Percentiles rank a stretch among this genome's conserved stretches.
phyloP scores from a whole-genome alignment of 2,888 invertebrate species.

The Pammene aurita region DNA sequence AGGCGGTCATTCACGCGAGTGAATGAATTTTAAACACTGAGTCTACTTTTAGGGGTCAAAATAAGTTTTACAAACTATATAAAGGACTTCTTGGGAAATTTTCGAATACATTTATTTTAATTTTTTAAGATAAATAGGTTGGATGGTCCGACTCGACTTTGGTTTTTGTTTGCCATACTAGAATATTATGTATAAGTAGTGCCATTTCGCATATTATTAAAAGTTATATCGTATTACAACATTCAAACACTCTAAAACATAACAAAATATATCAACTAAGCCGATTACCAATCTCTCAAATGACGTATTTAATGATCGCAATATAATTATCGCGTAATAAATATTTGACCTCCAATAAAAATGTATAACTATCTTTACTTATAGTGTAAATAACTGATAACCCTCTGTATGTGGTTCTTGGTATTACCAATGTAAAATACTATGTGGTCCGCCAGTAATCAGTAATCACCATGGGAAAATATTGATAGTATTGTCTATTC shows the following conservation, averaged over 20 bases:
- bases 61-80: too few species aligned
- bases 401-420: background rate
- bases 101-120: too few species aligned
- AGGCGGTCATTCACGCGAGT: too few species aligned
- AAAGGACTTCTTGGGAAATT: too few species aligned
- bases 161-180: too few species aligned
- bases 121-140: too few species aligned
- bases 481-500: background rate
- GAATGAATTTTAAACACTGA: too few species aligned
- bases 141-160: too few species aligned
- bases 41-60: too few species aligned
- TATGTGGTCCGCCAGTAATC: background rate
- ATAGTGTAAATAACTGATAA: constrained; percentile 4
- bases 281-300: background rate
- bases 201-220: background rate
- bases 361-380: background rate
- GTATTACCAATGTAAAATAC: background rate
- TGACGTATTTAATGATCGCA: constrained; percentile 6
- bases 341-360: constrained; percentile 25
- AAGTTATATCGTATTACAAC: background rate
- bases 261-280: constrained; percentile 9
- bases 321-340: constrained; percentile 23
- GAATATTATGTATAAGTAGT: too few species aligned
- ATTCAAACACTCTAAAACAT: background rate
- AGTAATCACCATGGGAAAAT: background rate